Evolutionary conservation across 2,888 invertebrate genomes (phyloP), one percentile per base, ranked within the genome.

Genomic region (Dryadula phaetusa): DNA sequence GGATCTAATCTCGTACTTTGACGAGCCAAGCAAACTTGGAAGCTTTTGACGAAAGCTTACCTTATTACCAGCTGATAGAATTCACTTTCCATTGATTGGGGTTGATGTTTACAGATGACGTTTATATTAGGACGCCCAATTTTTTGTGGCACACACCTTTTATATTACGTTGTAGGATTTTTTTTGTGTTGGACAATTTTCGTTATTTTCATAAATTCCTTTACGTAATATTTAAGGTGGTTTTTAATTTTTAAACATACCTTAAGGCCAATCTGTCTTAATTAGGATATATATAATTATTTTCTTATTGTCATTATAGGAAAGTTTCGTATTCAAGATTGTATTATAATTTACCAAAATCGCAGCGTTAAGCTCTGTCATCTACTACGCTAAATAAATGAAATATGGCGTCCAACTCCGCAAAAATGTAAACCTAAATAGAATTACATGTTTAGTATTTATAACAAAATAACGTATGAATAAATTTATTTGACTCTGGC

Each of bases 1-100:
- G 62, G 67, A 62, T 70, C 67, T 70, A 70, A 70, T 70, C 67
- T 70, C 60, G 67, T 65, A 65, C 65, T 70, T 60, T 64, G 70
- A 65, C 70, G 70, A 65, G 70, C 65, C 67, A 65, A 67, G 67
- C 67, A 62, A 60, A 58, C 62, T 65, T 40, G 10, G 6, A 18
- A 8, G 10, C 32, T 18, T 14, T 53, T 20, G 28, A 28, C 37
- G 16, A 58, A 65, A 60, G 47, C n/a, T 40, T 46, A 52, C 28
- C 6, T 2, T 34, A 3, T 4, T n/a, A 2, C 25, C 12, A 18
- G 18, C 1, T 1, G 12, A 0, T 44, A 67, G 37, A 22, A 60
- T 53, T 32, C 32, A 5, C 32, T 67, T 53, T 32, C 1, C 40
- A 25, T 53, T 6, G 14, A 4, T 8, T 2, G 0, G 3, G 12